Base-by-base conservation (phyloP, 2,113 vertebrate genomes). In the Labeo catla region DNA sequence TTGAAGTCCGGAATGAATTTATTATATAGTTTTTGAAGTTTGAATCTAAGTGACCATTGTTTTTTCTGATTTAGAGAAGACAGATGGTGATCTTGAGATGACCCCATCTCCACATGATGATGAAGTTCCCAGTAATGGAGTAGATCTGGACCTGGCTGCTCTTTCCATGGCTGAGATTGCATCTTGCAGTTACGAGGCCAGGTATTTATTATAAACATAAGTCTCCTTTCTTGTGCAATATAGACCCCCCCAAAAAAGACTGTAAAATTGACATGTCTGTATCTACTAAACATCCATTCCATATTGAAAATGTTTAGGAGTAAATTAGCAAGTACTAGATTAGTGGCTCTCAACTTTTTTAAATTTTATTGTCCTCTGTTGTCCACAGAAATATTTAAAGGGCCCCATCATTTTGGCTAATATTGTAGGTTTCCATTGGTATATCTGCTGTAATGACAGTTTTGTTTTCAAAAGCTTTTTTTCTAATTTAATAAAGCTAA, bases 131-230 rank as follows among this genome's bases (percentile, higher is more conserved):
- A 63, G 88, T 81, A 97, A 96, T 88, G 95, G 95, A 86, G 63
- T 94, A 54, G 94, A 96, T 87, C 92, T 90, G 0, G 63, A 96
- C 76, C 88, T 90, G 65, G 88, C 94, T 81, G 87, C 95, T 76
- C 94, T 97, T 65, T 99, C 98, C 43, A 98, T 97, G 96, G 98
- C 98, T 89, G 98, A 99, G 94, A 98, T 99, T 86, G 98, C 98
- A 66, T 99, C 98, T 68, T 99, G 98, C 91, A 99, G 97, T 93
- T 99, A 99, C 36, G 97, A 98, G 94, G 98, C 98, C 85, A 97
- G 98, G 98, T 99, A 93, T 6, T 70, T 11, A 16, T 59, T 80
- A 2, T 49, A 47, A 65, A 66, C 80, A 45, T 68, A 39, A 11
- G 9, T 6, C 21, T 47, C 9, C 57, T 43, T 47, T 65, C n/a